phyloP scores from a whole-genome alignment of 2,888 invertebrate genomes.

The Parochlus steinenii region DNA sequence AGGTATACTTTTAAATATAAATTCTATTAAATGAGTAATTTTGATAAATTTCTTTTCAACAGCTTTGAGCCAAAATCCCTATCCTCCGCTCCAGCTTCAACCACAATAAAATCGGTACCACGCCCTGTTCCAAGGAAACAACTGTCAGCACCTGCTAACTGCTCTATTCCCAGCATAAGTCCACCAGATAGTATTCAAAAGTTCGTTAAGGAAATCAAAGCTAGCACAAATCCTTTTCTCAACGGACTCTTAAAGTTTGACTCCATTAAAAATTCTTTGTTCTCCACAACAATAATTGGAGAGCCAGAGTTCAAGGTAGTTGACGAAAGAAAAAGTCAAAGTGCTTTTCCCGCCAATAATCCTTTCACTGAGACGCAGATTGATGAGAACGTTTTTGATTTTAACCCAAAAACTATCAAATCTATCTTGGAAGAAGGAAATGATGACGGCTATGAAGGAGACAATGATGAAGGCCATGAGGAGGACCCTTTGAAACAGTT shows the following conservation, averaged over 20 bases:
- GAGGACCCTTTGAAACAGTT: slow-evolving; percentile 10
- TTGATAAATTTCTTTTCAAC: not conserved
- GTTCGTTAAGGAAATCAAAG: slow-evolving; percentile 14
- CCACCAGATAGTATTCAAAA: slow-evolving; percentile 15
- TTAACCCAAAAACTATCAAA: slow-evolving; percentile 15
- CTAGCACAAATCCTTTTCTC: slow-evolving; percentile 18
- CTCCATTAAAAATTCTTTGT: slow-evolving; percentile 9
- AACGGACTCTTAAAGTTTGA: slow-evolving; percentile 14
- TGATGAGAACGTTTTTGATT: slow-evolving; percentile 15
- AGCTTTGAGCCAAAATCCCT: slow-evolving; percentile 3
- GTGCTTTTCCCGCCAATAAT: slow-evolving; percentile 9
- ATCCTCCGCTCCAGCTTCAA: slow-evolving; percentile 1
- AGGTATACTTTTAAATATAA: too few relatives aligned
- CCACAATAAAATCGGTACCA: slow-evolving; percentile 10
- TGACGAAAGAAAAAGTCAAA: slow-evolving; percentile 3
- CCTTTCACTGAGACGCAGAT: slow-evolving; percentile 10
- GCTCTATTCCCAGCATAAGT: slow-evolving; percentile 14
- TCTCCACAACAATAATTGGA: slow-evolving; percentile 5
- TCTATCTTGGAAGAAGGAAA: slow-evolving; percentile 13
- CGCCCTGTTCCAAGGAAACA: slow-evolving; percentile 25
- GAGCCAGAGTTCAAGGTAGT: slow-evolving; percentile 7
- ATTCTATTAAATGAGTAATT: not conserved
- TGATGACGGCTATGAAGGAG: slow-evolving; percentile 9
- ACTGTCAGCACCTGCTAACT: slow-evolving; percentile 14
- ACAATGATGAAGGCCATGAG: slow-evolving; percentile 6